Evolutionary conservation across 2,113 vertebrate species (phyloP).

Genomic region (Macrotis lagotis): DNA sequence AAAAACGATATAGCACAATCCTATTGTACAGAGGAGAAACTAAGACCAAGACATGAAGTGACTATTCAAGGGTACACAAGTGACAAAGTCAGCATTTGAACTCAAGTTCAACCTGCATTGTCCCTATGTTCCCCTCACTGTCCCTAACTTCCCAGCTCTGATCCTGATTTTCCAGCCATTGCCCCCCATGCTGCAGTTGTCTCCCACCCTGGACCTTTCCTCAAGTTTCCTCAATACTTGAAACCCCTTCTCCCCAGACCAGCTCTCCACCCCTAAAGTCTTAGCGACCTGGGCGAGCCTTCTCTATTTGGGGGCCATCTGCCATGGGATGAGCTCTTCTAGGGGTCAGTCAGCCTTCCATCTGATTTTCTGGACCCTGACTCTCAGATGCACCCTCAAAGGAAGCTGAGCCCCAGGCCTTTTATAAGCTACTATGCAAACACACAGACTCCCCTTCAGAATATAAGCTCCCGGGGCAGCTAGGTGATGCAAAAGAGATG

Average conservation of each 20-base stretch:
- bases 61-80: not conserved
- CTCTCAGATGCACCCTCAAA: not conserved
- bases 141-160: not conserved
- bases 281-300: not conserved
- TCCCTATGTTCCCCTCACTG: not conserved
- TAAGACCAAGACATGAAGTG: not conserved
- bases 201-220: not conserved
- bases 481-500: no score
- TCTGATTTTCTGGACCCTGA: not conserved
- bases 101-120: not conserved
- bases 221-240: no score
- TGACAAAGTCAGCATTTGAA: not conserved
- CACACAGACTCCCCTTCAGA: not conserved
- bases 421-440: not conserved
- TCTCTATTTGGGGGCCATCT: not conserved
- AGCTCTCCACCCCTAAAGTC: no score
- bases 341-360: not conserved
- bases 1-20: not conserved
- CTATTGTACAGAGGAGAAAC: not conserved
- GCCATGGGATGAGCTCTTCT: not conserved
- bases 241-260: no score
- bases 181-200: not conserved
- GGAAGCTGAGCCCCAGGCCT: not conserved
- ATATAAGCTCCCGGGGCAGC: not conserved
- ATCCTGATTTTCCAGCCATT: not conserved